Evolutionary conservation across 1,140 invertebrate genomes (phyloP), one percentile per base, ranked within the genome.

Genomic region (Eumeta japonica): DNA sequence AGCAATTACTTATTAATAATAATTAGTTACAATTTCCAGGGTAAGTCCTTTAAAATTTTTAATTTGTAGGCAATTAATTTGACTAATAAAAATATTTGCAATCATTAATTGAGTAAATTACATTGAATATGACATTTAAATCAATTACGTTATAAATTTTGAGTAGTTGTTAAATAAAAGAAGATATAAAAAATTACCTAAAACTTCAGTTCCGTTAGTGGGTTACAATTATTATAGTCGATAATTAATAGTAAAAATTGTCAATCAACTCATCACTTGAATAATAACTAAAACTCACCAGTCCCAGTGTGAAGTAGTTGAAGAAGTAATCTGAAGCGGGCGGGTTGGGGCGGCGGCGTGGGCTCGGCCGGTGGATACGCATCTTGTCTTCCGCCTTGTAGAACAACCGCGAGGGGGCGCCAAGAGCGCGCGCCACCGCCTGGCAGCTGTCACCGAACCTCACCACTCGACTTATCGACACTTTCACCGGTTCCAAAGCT

Each of bases 311-410:
- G 62, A 97, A 95, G 68, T 97, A 98, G 77, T 98, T 98, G 68
- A 92, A 97, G 75, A 97, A 97, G 70, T 93, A 97, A 70, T 97
- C 95, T 35, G 84, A 86, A 35, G 86, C 85, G 35, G 82, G 84
- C 40, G 84, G 85, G 17, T 84, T 79, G 20, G 84, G 81, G 50
- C 87, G 83, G 42, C 87, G 84, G 45, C 84, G 81, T 37, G 85
- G 83, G 62, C 92, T 86, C 12, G 90, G 89, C 43, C 88, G 87
- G 70, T 97, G 94, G 54, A 97, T 97, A 71, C 92, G 89, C 94
- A 98, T 97, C 77, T 98, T 97, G 65, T 98, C 94, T 71, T 98
- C 94, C 15, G 90, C 87, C 77, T 98, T 97, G 74, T 90, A 97
- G 73, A 95, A 97, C 2, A 95, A 82, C 35, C 87, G 81, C 34